Conservation (phyloP, 2,113 vertebrate genomes). For the Apistogramma diplotaenia region DNA sequence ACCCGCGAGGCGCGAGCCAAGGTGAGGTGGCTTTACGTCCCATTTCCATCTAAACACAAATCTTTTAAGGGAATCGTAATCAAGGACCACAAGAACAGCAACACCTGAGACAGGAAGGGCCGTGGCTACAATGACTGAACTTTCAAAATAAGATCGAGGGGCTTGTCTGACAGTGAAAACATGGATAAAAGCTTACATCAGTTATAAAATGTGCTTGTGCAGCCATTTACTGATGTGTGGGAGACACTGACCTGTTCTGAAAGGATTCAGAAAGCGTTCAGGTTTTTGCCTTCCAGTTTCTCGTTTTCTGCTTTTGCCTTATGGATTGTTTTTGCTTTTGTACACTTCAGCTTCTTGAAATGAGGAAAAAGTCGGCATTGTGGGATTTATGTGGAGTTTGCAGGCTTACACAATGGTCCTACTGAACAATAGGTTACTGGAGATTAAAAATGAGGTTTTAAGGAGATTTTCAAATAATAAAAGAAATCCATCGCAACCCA, state of each 20-base stretch:
- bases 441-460: background rate
- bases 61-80: background rate
- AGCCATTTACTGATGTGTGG: background rate
- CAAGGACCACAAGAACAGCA: background rate
- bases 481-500: background rate
- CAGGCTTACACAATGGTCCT: background rate
- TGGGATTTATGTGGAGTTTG: background rate
- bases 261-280: background rate
- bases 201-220: too few species aligned
- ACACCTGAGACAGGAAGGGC: background rate
- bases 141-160: background rate
- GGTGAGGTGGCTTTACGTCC: constrained; percentile 66
- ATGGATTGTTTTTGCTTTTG: background rate
- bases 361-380: background rate
- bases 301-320: background rate
- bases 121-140: background rate
- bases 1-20: constrained; percentile 41
- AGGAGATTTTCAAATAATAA: background rate
- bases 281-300: background rate
- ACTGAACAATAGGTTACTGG: background rate
- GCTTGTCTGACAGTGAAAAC: background rate
- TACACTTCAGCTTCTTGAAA: background rate
- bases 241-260: background rate
- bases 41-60: background rate
- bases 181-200: too few species aligned